Evolutionary conservation across 2,113 vertebrate genomes (phyloP), one percentile per base, ranked within the genome.

Genomic region (Oophaga pumilio): DNA sequence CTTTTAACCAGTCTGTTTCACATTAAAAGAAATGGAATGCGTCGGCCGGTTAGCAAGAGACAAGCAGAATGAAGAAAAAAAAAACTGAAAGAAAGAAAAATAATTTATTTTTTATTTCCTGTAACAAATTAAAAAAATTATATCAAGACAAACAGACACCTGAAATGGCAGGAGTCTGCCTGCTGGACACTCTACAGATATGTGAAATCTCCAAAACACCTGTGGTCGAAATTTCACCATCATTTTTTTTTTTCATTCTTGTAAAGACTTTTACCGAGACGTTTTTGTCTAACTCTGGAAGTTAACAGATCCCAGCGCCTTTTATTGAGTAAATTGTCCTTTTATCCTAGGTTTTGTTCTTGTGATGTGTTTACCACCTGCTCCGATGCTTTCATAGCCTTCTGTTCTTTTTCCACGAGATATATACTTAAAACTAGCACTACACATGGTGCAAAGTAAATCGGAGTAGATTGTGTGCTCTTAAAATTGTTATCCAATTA

Each of bases 121-220:
- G 12, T 14, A n/a, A 22, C 17, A 50, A 62, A 66, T 83, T 56
- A 76, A 76, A 78, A 28, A 80, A 73, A 76, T 88, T 74, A 66
- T 87, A 88, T 88, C 86, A 28, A 77, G 59, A 76, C 86, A 88
- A 83, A 88, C 62, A 87, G 85, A 60, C 69, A 88, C 71, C 69
- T 88, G 86, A 28, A 83, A 53, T 81, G 7, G 49, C 49, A 13
- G 71, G 86, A 76, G 1, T 1, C 6, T 84, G 77, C 79, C 74
- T 88, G 8, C 78, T 87, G 91, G 91, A 76, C 86, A 90, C 28
- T 92, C 91, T 81, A 85, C 90, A 91, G 86, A 81, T 13, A 74
- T 11, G 76, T 87, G 88, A 88, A 91, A 91, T 89, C 85, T 91
- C 69, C 85, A 79, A 5, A 90, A 89, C 88, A 91, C 86, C 89